phyloP scores from a whole-genome alignment of 2,113 vertebrate species.

The Ancistrus triradiatus region DNA sequence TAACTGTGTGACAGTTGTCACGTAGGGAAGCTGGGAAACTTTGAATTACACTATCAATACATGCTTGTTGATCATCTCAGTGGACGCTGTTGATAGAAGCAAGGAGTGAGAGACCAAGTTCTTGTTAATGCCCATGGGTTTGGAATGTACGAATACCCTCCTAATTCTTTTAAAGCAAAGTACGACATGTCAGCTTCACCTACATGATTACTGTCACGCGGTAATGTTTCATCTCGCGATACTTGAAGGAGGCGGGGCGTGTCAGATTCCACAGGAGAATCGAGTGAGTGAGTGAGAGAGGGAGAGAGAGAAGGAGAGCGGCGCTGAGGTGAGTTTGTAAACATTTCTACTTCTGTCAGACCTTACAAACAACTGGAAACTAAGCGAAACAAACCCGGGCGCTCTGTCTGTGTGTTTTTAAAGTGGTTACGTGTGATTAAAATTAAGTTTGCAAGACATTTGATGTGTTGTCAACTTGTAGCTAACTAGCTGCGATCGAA shows the following conservation, averaged over 20 bases:
- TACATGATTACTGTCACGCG: no score
- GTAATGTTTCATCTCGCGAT: constrained; percentile 65
- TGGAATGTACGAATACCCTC: no score
- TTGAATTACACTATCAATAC: no score
- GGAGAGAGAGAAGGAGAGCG: constrained; percentile 64
- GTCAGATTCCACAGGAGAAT: constrained; percentile 75
- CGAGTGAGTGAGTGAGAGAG: constrained; percentile 64
- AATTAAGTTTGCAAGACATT: constrained; percentile 10
- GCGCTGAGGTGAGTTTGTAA: constrained; percentile 78
- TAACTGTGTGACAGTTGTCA: no score
- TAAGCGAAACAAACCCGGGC: background rate
- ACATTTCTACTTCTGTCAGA: constrained; percentile 65
- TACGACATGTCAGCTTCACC: no score
- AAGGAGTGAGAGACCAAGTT: no score
- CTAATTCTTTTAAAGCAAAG: no score
- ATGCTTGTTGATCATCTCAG: no score
- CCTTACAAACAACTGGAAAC: constrained; percentile 19
- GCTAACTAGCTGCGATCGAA: constrained; percentile 23
- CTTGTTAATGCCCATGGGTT: no score
- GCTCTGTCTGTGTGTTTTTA: background rate
- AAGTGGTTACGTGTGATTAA: constrained; percentile 5
- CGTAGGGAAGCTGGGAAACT: no score
- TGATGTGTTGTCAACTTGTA: constrained; percentile 38
- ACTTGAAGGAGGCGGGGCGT: constrained; percentile 63
- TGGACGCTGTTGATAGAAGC: no score